Conservation (phyloP, 2,888 invertebrate species). For the Drosophila peninsularis region DNA sequence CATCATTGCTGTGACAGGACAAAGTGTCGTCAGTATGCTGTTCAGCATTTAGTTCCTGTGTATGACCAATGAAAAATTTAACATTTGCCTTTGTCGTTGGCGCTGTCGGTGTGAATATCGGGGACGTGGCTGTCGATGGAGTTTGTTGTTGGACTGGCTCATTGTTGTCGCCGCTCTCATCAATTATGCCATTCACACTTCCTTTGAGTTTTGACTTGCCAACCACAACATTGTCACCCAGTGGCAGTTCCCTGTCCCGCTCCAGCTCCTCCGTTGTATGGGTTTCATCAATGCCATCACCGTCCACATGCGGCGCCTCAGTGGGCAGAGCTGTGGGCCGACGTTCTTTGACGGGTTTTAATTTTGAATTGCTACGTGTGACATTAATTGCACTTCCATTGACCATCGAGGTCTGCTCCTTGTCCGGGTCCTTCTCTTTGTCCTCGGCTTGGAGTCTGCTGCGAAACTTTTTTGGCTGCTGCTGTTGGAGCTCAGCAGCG, state of each 20-base stretch:
- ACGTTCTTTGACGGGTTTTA: conserved; percentile 81
- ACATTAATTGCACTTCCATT: conserved; percentile 67
- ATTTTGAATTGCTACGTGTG: conserved; percentile 67
- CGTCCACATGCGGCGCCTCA: conserved; percentile 69
- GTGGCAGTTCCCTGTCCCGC: neutral
- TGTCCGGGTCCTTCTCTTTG: conserved; percentile 15
- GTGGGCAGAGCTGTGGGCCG: conserved; percentile 80
- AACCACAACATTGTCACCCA: conserved; percentile 32
- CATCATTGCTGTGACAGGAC: conserved; percentile 66
- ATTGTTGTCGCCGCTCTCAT: conserved; percentile 53
- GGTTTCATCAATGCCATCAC: conserved; percentile 11
- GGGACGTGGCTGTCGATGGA: conserved; percentile 33
- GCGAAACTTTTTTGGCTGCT: conserved; percentile 52
- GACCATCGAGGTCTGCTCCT: conserved; percentile 21
- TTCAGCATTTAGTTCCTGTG: conserved; percentile 68
- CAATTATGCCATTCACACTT: conserved; percentile 72
- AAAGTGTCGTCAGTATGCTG: conserved; percentile 53
- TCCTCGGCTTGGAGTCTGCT: conserved; percentile 47
- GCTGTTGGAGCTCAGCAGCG: conserved; percentile 23
- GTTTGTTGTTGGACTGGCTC: conserved; percentile 14
- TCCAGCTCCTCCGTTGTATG: neutral
- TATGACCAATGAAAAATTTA: conserved; percentile 80
- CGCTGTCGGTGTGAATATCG: conserved; percentile 36
- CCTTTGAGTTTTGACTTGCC: conserved; percentile 64
- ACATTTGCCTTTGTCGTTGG: conserved; percentile 58